Conservation (phyloP, 2,797 vertebrate genomes). For the Hoplostethus atlanticus region DNA sequence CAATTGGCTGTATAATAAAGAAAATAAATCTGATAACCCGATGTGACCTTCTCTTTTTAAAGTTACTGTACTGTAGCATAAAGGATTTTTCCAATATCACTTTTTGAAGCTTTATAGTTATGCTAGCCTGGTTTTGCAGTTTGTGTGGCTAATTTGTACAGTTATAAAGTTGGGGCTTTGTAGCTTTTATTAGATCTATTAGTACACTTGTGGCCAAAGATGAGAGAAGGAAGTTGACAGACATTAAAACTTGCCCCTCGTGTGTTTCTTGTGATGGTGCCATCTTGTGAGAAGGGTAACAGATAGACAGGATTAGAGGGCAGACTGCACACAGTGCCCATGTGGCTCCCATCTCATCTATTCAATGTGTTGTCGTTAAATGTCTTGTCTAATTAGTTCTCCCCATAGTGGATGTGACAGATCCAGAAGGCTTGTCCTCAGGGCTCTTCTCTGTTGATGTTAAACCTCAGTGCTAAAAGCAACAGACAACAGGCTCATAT, state of each 20-base stretch:
- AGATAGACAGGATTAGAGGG: conserved; percentile 50
- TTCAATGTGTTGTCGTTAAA: conserved; percentile 58
- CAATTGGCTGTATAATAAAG: conserved; percentile 58
- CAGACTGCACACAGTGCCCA: conserved; percentile 44
- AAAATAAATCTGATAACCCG: conserved; percentile 55
- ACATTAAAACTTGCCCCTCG: conserved; percentile 40
- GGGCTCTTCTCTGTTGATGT: conserved; percentile 27
- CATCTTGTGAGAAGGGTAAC: conserved; percentile 44
- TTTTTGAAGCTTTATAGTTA: conserved; percentile 28
- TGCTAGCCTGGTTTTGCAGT: conserved; percentile 31
- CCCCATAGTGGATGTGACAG: conserved; percentile 51
- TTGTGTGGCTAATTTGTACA: conserved; percentile 44
- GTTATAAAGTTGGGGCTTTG: conserved; percentile 22
- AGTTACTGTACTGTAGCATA: conserved; percentile 22
- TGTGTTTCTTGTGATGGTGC: conserved; percentile 42
- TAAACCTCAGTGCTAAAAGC: conserved; percentile 28
- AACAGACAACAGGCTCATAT: neutral
- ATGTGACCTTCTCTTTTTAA: conserved; percentile 45
- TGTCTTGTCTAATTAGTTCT: conserved; percentile 64
- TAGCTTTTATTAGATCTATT: conserved; percentile 19
- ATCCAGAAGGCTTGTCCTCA: conserved; percentile 17
- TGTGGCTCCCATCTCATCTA: conserved; percentile 53
- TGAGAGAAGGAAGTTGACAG: conserved; percentile 21
- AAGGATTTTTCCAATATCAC: conserved; percentile 22
- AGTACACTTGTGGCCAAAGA: conserved; percentile 26